Base-by-base conservation (phyloP, 2,797 vertebrate genomes). In the Xyrichtys novacula region DNA sequence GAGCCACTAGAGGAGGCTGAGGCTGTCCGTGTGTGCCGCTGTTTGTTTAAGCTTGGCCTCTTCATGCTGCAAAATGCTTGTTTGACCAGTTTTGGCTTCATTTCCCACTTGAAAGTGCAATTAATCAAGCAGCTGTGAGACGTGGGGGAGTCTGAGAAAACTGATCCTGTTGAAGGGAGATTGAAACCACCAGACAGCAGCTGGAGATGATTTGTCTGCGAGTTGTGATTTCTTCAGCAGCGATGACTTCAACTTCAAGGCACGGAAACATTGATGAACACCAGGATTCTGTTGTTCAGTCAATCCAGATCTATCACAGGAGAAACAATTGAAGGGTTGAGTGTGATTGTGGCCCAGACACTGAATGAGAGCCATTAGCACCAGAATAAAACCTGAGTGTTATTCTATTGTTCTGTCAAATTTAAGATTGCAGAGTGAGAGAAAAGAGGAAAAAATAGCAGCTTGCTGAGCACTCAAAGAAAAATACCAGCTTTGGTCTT, bases 331-430 rank as follows among this genome's bases (percentile, higher is more conserved):
- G 53, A 71, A 78, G 69, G 81, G 49, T 78, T 83, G 52, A 43
- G 3, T 47, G 40, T 54, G 55, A 86, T 88, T 85, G 83, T 74
- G n/a, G 66, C 59, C 58, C 49, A 28, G 61, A 81, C 38, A 71
- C 53, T 71, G 71, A 87, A 74, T 22, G 16, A 66, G 73, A 31
- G 72, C 47, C 61, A 87, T 86, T 83, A 78, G 74, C 57, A 14
- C 68, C 62, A 26, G 57, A 85, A 78, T 81, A 57, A 73, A 80
- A 85, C 80, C 75, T 66, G 61, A 85, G 77, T 83, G 73, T 60
- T 80, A 66, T 57, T 83, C 77, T 80, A 71, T 90, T 90, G 84
- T 92, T 92, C 83, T 65, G 69, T 66, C 80, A 83, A 73, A 86
- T 88, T 67, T 48, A 54, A 80, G 83, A 90, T 83, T 89, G 76